Evolutionary conservation across 64 coral and sea anemone species (phyloP).

Genomic region (Orbicella faveolata): DNA sequence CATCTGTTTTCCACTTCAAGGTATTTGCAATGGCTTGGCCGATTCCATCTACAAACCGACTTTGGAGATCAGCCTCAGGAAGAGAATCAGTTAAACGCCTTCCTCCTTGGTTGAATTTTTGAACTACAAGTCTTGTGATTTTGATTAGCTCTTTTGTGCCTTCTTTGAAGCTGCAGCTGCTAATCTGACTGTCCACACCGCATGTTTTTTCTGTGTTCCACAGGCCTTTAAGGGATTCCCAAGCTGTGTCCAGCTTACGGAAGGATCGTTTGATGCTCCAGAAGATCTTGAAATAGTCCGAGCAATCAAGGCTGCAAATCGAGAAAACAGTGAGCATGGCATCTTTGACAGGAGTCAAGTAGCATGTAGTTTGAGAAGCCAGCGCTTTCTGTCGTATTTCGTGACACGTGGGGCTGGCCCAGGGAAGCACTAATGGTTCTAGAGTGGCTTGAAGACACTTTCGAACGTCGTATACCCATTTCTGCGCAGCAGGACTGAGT

Average conservation of each 20-base stretch:
- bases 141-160: neutral
- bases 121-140: neutral
- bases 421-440: neutral
- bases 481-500: conserved; percentile 18
- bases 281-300: conserved; percentile 52
- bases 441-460: conserved; percentile 36
- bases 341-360: conserved; percentile 9
- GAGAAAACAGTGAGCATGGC: conserved; percentile 53
- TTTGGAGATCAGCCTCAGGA: conserved; percentile 25
- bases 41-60: conserved; percentile 40
- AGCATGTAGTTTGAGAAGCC: conserved; percentile 32
- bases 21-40: conserved; percentile 23
- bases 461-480: conserved; percentile 27
- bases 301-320: neutral
- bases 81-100: neutral
- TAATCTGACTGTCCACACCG: neutral
- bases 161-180: too few relatives aligned
- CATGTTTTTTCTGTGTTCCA: conserved; percentile 21
- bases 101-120: neutral
- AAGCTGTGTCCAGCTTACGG: neutral
- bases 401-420: neutral
- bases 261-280: conserved; percentile 41
- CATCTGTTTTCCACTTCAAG: conserved; percentile 33
- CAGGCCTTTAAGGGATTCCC: conserved; percentile 42
- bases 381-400: conserved; percentile 18